Evolutionary conservation across 2,113 vertebrate genomes (phyloP).

Genomic region (Daubentonia madagascariensis): DNA sequence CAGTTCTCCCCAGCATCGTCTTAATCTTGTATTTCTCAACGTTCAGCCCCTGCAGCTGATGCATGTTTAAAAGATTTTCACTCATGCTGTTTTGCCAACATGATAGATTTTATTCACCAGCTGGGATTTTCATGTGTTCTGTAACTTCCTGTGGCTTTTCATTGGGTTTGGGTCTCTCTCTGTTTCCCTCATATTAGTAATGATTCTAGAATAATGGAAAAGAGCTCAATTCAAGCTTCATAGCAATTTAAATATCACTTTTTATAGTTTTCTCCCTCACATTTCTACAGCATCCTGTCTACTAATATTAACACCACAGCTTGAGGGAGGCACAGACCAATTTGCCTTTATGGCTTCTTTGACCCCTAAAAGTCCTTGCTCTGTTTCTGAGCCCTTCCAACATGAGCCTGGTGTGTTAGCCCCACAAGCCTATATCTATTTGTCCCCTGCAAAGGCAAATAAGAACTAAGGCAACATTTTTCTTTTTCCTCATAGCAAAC

Average conservation of each 20-base stretch:
- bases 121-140: constrained; percentile 67
- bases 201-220: constrained; percentile 71
- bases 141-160: constrained; percentile 63
- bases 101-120: constrained; percentile 64
- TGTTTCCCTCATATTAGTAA: constrained; percentile 65
- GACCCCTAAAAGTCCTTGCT: constrained; percentile 75
- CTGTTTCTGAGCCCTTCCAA: constrained; percentile 54
- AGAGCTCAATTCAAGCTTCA: constrained; percentile 67
- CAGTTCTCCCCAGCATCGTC: background rate
- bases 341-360: constrained; percentile 76
- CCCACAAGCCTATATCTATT: background rate
- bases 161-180: constrained; percentile 56
- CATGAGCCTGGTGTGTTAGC: background rate
- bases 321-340: constrained; percentile 72
- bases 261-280: constrained; percentile 64
- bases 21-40: constrained; percentile 54
- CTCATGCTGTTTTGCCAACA: constrained; percentile 53
- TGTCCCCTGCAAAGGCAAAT: constrained; percentile 49
- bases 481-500: constrained; percentile 21
- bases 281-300: constrained; percentile 65
- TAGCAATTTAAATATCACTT: constrained; percentile 76
- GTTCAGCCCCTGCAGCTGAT: constrained; percentile 30
- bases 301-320: constrained; percentile 76
- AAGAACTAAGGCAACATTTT: background rate
- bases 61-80: constrained; percentile 72